Conservation (phyloP, 2,113 vertebrate genomes). For the Etia nguti region DNA sequence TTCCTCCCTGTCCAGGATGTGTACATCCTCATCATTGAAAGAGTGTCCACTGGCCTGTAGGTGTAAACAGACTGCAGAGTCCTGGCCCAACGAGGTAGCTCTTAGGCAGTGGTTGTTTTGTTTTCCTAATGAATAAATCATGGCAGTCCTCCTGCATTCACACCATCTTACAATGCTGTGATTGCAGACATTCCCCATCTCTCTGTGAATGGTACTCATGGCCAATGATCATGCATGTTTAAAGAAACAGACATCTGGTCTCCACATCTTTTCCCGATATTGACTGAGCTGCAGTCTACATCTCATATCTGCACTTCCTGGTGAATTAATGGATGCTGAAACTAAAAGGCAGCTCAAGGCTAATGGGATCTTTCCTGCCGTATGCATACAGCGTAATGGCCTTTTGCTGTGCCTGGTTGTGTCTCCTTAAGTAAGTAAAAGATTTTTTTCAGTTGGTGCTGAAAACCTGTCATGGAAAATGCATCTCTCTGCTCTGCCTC, state of each 20-base stretch:
- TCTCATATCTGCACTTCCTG: not conserved
- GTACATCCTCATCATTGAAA: not conserved
- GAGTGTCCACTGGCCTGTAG: not conserved
- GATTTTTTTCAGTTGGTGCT: not conserved
- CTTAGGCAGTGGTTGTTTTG: accelerated
- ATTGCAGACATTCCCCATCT: not conserved
- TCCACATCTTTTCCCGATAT: not conserved
- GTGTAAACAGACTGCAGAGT: accelerated
- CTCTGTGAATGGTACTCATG: not conserved
- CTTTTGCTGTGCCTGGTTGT: not conserved
- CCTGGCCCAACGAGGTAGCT: accelerated
- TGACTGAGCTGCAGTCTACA: not conserved
- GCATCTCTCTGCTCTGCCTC: not conserved
- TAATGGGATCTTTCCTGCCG: conserved; percentile 5
- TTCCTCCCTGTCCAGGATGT: no score
- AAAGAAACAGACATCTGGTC: not conserved
- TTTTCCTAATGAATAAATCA: not conserved
- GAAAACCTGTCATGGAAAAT: conserved; percentile 27
- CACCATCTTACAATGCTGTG: not conserved
- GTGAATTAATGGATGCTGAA: not conserved
- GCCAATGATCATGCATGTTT: not conserved
- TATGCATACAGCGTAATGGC: not conserved
- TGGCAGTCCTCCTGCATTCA: not conserved
- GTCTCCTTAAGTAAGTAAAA: not conserved
- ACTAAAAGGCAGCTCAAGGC: not conserved